Base-by-base conservation (phyloP, 92 coral and sea anemone genomes). In the Palythoa grandis region DNA sequence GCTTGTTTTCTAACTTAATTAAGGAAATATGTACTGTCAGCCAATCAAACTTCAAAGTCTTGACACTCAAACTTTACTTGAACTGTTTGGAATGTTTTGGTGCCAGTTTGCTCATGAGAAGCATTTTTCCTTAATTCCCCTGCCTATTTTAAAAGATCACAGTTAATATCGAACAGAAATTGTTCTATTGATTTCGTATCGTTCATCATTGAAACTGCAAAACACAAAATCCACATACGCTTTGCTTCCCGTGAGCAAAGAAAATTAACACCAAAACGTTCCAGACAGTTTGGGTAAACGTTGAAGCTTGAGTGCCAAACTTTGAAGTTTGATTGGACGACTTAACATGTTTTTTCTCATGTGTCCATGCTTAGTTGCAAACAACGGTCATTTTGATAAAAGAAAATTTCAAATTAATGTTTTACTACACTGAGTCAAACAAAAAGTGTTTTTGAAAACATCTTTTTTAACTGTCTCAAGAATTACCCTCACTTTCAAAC, bases 81-180 rank as follows among this genome's bases (percentile, higher is more conserved):
- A 53, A 53, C 9, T 53, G 58, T 53, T 53, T 53, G 7, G 9
- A 16, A 53, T 10, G 10, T 11, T 53, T 53, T 53, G 58, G 58
- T 8, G 11, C 58, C 58, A 53, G 58, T 53, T 53, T 1, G 58
- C 58, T 53, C 58, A 7, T 53, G 58, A 53, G 58, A 53, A 53
- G 58, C 11, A 53, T 78, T 78, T 69, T 78, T 50, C 84, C 69
- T 52, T 79, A 79, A 79, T 11, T 79, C 70, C 72, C 84, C 52
- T 79, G 72, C 72, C 63, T 79, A 79, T 79, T 79, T 48, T 56
- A 79, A 79, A 79, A 79, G 84, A 79, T 79, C 84, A 79, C 71
- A 79, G 84, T 57, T 25, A 24, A 79, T 79, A 79, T 79, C 72
- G 29, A 71, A 79, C 84, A 79, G 84, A 58, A 79, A 79, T 79